Base-by-base conservation (phyloP, 1,140 invertebrate genomes). In the Oedothorax gibbosus region DNA sequence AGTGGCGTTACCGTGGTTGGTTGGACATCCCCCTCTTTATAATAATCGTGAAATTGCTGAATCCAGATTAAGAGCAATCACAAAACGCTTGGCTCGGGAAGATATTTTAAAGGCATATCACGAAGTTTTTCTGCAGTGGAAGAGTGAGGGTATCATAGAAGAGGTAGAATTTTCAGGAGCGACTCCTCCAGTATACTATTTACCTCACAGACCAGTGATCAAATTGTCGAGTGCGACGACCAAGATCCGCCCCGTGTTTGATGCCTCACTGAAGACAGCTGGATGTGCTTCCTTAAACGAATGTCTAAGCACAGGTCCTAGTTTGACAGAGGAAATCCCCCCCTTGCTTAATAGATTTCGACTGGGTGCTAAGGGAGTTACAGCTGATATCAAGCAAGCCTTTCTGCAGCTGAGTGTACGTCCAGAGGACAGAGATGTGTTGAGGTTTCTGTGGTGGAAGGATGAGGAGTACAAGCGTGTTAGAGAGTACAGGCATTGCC, bases 271-370 rank as follows among this genome's bases (percentile, higher is more conserved):
- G n/a, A 54, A 81, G 20, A 15, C 9, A 57, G 20, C 51, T 7
- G 66, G 77, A 79, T 79, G 10, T 50, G 57, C 56, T 7, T 64
- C 80, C 35, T 64, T 82, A 54, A 82, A 82, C 60, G 80, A 81
- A 49, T 82, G 35, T 14, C 65, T 82, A 51, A 82, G 80, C 53
- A 50, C 18, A 7, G 64, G n/a, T 53, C 56, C 49, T 10, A 82
- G 49, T 73, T 49, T 82, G 12, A 64, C 54, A 53, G 21, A 62
- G 0, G 9, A 73, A 20, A 73, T 82, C 14, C 68, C 11, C 9
- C 56, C 80, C 14, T n/a, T 65, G 6, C 50, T 82, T 1, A 20
- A 62, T 2, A 72, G 80, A 73, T 82, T 82, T 53, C 54, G 80
- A 21, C 18, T 20, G 20, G 56, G 69, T 72, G 15, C 68, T 15